A percentile compares a stretch with the other conserved stretches of the same genome.
Conservation (phyloP, 2,888 invertebrate species). For the Sturmia bella region DNA sequence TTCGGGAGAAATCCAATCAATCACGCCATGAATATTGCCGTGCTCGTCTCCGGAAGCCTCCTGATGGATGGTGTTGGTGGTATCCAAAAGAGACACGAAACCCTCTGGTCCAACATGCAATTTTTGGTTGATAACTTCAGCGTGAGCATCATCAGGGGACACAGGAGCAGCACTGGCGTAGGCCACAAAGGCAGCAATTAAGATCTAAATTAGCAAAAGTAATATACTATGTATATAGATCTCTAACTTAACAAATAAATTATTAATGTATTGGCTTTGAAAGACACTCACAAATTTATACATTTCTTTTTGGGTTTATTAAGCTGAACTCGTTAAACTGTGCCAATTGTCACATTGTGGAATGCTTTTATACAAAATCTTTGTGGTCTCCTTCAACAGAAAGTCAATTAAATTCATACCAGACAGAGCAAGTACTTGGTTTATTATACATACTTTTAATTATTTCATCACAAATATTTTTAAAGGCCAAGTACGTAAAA, state of each 20-base stretch:
- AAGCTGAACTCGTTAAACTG: constrained; percentile 22
- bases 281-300: constrained; percentile 41
- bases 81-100: constrained; percentile 73
- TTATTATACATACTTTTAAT: background rate
- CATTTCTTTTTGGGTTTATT: constrained; percentile 26
- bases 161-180: constrained; percentile 61
- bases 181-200: constrained; percentile 72
- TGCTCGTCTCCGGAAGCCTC: constrained; percentile 74
- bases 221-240: background rate
- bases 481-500: too few species aligned
- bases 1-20: constrained; percentile 76
- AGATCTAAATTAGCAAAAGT: constrained; percentile 53
- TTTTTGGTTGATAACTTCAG: constrained; percentile 44
- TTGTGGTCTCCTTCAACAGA: background rate
- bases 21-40: constrained; percentile 76
- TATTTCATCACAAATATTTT: background rate
- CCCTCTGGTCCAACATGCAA: constrained; percentile 76
- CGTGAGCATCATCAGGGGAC: constrained; percentile 63
- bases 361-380: constrained; percentile 37
- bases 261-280: background rate
- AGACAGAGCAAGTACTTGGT: background rate
- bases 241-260: background rate
- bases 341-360: background rate
- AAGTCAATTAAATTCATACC: constrained; percentile 11
- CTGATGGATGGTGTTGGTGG: constrained; percentile 74